Percentiles rank a stretch among this genome's conserved stretches.
Conservation (phyloP, 2,888 invertebrate species). For the Resseliella maxima region DNA sequence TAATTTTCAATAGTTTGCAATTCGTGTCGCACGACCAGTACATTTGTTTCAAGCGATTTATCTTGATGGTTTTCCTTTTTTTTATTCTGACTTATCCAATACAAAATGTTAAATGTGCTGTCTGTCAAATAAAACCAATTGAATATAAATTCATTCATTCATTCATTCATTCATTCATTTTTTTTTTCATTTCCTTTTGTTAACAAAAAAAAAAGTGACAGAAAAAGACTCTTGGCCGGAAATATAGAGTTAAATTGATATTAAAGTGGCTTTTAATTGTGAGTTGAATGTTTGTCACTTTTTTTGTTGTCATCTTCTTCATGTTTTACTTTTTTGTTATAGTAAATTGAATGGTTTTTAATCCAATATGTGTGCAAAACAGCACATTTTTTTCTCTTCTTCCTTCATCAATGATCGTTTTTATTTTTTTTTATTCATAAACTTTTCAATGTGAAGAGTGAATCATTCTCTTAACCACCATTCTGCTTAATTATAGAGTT, state of each 20-base stretch:
- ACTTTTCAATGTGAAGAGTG: neutral
- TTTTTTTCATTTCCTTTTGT: no score
- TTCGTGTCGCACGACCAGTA: no score
- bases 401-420: neutral
- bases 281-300: neutral
- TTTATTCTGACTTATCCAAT: no score
- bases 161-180: no score
- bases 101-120: no score
- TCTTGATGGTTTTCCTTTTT: no score
- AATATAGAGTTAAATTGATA: neutral
- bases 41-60: no score
- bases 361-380: no score
- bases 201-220: neutral
- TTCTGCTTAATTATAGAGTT: conserved; percentile 27
- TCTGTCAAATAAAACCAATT: no score
- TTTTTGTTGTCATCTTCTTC: neutral
- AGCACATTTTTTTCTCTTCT: neutral
- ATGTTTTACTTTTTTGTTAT: neutral
- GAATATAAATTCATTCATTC: no score
- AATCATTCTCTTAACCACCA: conserved; percentile 5
- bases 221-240: neutral
- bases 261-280: neutral
- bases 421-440: neutral
- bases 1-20: no score
- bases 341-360: neutral